Conservation (phyloP, 2,888 invertebrate genomes). For the Chrysolina oricalcia region DNA sequence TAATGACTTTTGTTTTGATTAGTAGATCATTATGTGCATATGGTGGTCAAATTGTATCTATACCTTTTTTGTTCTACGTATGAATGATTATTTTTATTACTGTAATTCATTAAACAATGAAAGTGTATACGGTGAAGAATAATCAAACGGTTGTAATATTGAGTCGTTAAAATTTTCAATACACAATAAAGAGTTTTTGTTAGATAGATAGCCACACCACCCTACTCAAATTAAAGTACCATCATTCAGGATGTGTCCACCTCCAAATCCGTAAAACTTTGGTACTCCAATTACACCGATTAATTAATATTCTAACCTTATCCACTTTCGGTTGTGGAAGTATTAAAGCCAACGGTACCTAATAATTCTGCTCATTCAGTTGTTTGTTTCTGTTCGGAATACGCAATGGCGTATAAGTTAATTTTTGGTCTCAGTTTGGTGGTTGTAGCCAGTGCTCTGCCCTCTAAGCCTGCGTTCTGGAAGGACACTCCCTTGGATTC, state of each 20-base stretch:
- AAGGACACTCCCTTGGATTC: constrained; percentile 82
- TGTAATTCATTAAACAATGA: too few species aligned
- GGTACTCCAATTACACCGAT: constrained; percentile 22
- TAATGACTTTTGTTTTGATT: too few species aligned
- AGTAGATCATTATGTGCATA: too few species aligned
- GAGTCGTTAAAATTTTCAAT: too few species aligned
- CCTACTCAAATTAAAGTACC: not conserved
- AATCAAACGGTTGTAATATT: too few species aligned
- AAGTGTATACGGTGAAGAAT: too few species aligned
- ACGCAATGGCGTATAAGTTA: constrained; percentile 47
- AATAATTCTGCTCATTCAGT: constrained; percentile 46
- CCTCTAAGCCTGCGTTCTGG: constrained; percentile 78
- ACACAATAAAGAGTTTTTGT: too few species aligned
- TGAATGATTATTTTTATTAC: too few species aligned
- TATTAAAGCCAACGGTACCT: constrained; percentile 50
- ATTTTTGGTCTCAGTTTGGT: constrained; percentile 48
- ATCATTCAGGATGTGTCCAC: constrained; percentile 22
- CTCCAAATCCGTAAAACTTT: constrained; percentile 22
- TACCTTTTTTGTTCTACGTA: too few species aligned
- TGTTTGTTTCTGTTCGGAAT: constrained; percentile 47
- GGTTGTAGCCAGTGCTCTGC: constrained; percentile 34
- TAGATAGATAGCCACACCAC: not conserved
- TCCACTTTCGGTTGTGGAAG: constrained; percentile 51
- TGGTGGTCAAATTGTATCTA: too few species aligned
- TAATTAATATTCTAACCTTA: constrained; percentile 45